Conservation (phyloP, 2,888 invertebrate species). For the Xiphydria camelus region DNA sequence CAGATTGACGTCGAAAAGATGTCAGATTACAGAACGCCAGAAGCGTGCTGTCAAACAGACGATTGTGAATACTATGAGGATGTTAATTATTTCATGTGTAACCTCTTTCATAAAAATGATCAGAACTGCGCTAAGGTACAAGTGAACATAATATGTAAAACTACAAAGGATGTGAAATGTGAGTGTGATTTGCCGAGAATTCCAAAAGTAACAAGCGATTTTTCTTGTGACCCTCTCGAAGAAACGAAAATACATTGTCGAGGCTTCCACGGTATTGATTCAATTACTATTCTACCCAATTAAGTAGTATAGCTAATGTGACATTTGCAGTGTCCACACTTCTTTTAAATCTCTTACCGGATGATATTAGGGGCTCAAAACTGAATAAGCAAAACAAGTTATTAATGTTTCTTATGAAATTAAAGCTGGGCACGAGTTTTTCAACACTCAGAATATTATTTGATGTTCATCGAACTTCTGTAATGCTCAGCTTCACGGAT, state of each 20-base stretch:
- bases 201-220: slow-evolving; percentile 14
- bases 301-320: slow-evolving; percentile 22
- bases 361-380: slow-evolving; percentile 12
- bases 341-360: slow-evolving; percentile 19
- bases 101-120: too few relatives aligned
- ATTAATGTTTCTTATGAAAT: slow-evolving; percentile 26
- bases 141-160: slow-evolving; percentile 10
- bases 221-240: slow-evolving; percentile 17
- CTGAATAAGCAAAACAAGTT: slow-evolving; percentile 22
- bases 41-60: too few relatives aligned
- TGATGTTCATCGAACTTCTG: slow-evolving; percentile 18
- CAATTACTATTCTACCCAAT: slow-evolving; percentile 11
- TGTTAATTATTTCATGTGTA: too few relatives aligned
- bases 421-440: slow-evolving; percentile 21
- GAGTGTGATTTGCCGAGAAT: slow-evolving; percentile 5
- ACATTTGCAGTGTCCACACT: slow-evolving; percentile 19
- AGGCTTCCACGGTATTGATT: slow-evolving; percentile 17
- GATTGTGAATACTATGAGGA: too few relatives aligned
- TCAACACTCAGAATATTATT: slow-evolving; percentile 18
- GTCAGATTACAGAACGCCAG: too few relatives aligned
- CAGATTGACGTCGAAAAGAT: too few relatives aligned
- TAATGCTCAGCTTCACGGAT: slow-evolving; percentile 13
- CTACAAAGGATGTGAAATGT: not conserved
- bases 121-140: slow-evolving; percentile 11
- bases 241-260: slow-evolving; percentile 4